Conservation (phyloP, 2,888 invertebrate genomes). For the Ametastegia equiseti region DNA sequence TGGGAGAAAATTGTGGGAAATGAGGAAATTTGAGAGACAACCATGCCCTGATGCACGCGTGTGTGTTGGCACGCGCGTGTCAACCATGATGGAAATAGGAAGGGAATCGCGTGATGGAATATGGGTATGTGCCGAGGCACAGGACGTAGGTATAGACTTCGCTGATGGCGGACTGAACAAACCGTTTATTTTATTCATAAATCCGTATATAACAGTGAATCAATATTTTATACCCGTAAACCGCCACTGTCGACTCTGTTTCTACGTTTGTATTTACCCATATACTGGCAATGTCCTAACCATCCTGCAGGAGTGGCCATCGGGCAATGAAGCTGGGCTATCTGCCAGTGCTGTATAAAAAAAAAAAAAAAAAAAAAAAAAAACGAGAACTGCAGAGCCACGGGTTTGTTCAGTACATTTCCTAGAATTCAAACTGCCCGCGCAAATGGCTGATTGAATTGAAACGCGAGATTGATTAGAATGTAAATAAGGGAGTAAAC, state of each 20-base stretch:
- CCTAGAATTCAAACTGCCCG: conserved; percentile 11
- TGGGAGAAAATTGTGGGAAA: not conserved
- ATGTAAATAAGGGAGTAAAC: conserved; percentile 40
- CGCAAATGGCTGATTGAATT: conserved; percentile 23
- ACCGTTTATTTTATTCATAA: conserved; percentile 71
- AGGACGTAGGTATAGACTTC: not conserved
- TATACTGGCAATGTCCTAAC: not conserved
- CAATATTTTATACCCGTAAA: conserved; percentile 60
- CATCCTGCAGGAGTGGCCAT: conserved; percentile 14
- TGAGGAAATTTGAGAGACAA: conserved; percentile 21
- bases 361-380: not conserved
- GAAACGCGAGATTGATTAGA: conserved; percentile 37
- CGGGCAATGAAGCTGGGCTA: no score
- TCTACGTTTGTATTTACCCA: not conserved
- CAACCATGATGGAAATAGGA: not conserved
- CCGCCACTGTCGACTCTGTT: no score
- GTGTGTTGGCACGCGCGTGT: conserved; percentile 18
- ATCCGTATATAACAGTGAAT: conserved; percentile 63
- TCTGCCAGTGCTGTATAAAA: no score
- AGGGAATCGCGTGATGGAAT: conserved; percentile 27
- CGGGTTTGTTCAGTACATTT: not conserved
- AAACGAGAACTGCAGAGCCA: not conserved
- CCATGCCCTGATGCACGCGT: no score
- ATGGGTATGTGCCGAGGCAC: not conserved
- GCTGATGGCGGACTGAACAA: conserved; percentile 56